Evolutionary conservation across 2,113 vertebrate species (phyloP).

Genomic region (Pseudorectes ferrugineus): DNA sequence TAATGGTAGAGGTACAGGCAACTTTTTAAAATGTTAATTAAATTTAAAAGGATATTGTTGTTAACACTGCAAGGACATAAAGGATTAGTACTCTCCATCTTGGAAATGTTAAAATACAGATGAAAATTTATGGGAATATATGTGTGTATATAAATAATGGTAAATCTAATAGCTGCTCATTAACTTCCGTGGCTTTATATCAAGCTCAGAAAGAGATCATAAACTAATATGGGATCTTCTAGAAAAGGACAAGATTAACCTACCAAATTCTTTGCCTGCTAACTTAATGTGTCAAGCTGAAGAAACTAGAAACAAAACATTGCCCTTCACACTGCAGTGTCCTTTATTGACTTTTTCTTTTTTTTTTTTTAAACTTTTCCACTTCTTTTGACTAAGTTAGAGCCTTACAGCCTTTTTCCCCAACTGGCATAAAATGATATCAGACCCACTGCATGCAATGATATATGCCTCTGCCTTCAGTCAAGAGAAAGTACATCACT

Average conservation of each 20-base stretch:
- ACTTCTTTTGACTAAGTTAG: conserved; percentile 54
- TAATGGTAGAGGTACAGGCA: not conserved
- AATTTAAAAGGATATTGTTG: not conserved
- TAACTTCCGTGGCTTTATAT: not conserved
- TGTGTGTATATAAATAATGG: conserved; percentile 2
- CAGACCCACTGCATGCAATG: conserved; percentile 69
- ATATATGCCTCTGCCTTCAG: conserved; percentile 69
- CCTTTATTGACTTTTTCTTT: conserved; percentile 17
- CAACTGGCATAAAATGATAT: conserved; percentile 66
- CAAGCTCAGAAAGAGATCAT: not conserved
- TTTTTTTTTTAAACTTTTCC: not conserved
- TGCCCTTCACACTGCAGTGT: not conserved
- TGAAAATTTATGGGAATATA: conserved; percentile 9
- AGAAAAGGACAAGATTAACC: not conserved
- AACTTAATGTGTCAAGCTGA: not conserved
- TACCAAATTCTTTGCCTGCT: not conserved
- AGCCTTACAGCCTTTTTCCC: conserved; percentile 58
- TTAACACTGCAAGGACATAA: not conserved
- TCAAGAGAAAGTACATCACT: conserved; percentile 72
- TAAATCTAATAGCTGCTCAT: conserved; percentile 14
- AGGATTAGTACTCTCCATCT: not conserved
- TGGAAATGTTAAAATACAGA: not conserved
- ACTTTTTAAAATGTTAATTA: conserved; percentile 20
- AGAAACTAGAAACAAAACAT: not conserved
- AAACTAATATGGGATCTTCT: not conserved